Evolutionary conservation across 2,888 invertebrate species (phyloP).

Genomic region (Germaria angustata): DNA sequence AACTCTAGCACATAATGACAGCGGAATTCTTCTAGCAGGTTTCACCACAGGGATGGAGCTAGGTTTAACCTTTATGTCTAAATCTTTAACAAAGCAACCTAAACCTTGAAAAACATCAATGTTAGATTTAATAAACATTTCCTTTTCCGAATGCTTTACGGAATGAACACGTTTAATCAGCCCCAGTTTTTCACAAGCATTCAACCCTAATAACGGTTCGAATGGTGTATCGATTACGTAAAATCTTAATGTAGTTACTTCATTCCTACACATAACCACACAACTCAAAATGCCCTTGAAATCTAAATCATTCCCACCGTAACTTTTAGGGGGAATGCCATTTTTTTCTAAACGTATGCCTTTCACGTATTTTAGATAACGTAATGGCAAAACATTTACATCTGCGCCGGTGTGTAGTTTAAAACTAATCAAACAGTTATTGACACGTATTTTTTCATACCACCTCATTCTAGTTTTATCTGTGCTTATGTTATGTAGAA

Average conservation of each 20-base stretch:
- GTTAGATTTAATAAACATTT: slow-evolving; percentile 15
- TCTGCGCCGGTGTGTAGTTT: slow-evolving; percentile 58
- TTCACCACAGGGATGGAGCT: slow-evolving; percentile 51
- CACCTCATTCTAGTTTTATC: neutral
- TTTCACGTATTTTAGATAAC: slow-evolving; percentile 50
- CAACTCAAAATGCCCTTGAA: neutral
- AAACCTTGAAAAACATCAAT: slow-evolving; percentile 58
- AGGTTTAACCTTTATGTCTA: slow-evolving; percentile 57
- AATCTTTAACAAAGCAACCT: slow-evolving; percentile 55
- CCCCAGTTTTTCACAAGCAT: slow-evolving; percentile 35
- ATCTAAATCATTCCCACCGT: neutral
- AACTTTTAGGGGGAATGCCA: slow-evolving; percentile 26
- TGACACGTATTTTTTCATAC: slow-evolving; percentile 49
- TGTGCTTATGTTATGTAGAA: neutral
- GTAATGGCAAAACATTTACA: slow-evolving; percentile 43
- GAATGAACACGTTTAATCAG: slow-evolving; percentile 37
- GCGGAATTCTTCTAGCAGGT: slow-evolving; percentile 58
- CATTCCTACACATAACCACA: slow-evolving; percentile 29
- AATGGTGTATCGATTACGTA: slow-evolving; percentile 44
- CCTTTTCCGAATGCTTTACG: slow-evolving; percentile 12
- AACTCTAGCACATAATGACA: slow-evolving; percentile 45
- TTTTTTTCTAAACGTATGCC: slow-evolving; percentile 31
- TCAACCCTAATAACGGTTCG: slow-evolving; percentile 35
- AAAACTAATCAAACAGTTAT: slow-evolving; percentile 52
- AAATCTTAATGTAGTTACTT: slow-evolving; percentile 59